Conservation (phyloP, 1,140 invertebrate species). For the Drosophila bocki region DNA sequence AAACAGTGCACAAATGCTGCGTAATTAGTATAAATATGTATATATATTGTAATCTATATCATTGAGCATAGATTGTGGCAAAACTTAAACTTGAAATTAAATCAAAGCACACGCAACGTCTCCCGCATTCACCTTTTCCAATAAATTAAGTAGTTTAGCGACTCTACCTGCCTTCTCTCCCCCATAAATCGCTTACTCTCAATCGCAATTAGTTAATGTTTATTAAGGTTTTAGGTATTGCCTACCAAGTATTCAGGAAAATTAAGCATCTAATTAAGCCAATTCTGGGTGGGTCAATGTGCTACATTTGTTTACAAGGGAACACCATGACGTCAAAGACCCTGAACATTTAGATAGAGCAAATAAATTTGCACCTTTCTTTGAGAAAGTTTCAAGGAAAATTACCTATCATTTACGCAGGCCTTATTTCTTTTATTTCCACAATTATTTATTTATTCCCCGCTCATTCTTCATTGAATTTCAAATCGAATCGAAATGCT, state of each 20-base stretch:
- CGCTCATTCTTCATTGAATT: constrained; percentile 25
- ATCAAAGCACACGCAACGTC: constrained; percentile 32
- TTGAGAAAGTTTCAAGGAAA: constrained; percentile 18
- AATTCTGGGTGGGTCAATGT: constrained; percentile 24
- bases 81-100: constrained; percentile 47
- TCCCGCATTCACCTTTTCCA: background rate
- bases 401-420: background rate
- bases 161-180: background rate
- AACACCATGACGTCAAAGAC: constrained; percentile 33
- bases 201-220: constrained; percentile 39
- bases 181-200: constrained; percentile 11
- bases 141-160: constrained; percentile 46
- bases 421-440: constrained; percentile 20
- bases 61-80: constrained; percentile 11
- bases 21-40: constrained; percentile 37
- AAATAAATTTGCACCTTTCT: constrained; percentile 30
- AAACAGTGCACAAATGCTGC: constrained; percentile 24
- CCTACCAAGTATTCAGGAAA: constrained; percentile 3
- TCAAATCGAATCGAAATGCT: constrained; percentile 39
- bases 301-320: background rate
- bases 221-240: constrained; percentile 9
- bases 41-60: constrained; percentile 33
- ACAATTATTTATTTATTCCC: constrained; percentile 39
- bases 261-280: constrained; percentile 35
- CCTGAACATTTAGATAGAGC: background rate